phyloP scores from a whole-genome alignment of 2,113 vertebrate species.

The Malurus cyaneus region DNA sequence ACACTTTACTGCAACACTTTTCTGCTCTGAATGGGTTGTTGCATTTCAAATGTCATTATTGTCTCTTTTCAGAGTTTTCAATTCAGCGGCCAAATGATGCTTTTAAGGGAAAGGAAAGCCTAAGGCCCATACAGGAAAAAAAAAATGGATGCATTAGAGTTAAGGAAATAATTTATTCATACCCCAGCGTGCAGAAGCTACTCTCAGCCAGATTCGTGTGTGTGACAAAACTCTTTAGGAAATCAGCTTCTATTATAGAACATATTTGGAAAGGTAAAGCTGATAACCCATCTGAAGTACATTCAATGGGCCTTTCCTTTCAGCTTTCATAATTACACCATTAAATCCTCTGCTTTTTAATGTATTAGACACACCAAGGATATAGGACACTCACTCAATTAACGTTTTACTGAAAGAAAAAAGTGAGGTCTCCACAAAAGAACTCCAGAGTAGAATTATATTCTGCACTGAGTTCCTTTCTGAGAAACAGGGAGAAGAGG shows the following conservation, averaged over 20 bases:
- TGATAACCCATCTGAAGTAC: neutral
- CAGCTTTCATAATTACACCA: neutral
- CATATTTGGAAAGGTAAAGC: neutral
- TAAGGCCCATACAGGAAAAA: neutral
- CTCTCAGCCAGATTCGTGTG: neutral
- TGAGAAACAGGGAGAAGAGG: neutral
- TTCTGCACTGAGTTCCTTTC: neutral
- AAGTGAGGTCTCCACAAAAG: neutral
- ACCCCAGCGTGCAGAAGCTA: neutral
- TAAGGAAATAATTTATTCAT: neutral
- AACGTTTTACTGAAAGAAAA: neutral
- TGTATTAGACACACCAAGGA: neutral
- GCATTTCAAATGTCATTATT: neutral
- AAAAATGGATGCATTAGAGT: neutral
- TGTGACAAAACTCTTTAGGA: neutral
- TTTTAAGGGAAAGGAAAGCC: conserved; percentile 7
- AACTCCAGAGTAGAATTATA: neutral
- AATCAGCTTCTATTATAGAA: conserved; percentile 4
- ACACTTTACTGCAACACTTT: neutral
- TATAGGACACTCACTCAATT: neutral
- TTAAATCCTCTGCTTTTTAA: neutral
- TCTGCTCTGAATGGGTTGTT: neutral
- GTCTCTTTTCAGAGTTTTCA: neutral
- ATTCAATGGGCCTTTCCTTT: neutral
- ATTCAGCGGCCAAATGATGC: neutral